Percentiles rank a stretch among this genome's conserved stretches.
These are phyloP conservation scores for Elgaria multicarinata DNA, from an alignment of 2,113 vertebrate genomes.

Conservation along the genomic window DNA sequence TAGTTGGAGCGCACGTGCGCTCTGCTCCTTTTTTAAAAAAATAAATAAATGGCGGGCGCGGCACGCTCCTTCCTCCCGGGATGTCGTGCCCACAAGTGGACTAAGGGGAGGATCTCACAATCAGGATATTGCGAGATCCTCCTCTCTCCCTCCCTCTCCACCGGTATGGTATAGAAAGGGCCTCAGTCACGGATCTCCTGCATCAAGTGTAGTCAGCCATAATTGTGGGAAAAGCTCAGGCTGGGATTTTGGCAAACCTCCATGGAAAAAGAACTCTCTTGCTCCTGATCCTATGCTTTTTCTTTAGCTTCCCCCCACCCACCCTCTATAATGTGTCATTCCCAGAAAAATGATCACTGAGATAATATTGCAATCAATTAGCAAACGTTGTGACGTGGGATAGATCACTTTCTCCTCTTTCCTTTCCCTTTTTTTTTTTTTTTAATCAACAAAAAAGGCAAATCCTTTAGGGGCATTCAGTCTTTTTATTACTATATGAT, in stretches of 20 bases:
- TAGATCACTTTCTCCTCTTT: not conserved
- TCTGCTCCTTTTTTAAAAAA: too few species aligned
- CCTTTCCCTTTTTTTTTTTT: not conserved
- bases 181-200: not conserved
- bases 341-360: not conserved
- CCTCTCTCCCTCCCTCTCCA: too few species aligned
- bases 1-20: too few species aligned
- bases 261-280: not conserved
- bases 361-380: constrained; percentile 48
- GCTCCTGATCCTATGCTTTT: not conserved
- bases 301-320: not conserved
- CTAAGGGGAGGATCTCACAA: too few species aligned
- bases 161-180: too few species aligned
- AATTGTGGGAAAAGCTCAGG: not conserved
- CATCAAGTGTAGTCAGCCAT: not conserved
- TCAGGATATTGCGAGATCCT: too few species aligned
- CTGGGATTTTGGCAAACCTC: not conserved
- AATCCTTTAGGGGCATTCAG: constrained; percentile 50
- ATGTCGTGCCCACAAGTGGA: too few species aligned
- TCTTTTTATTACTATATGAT: constrained; percentile 53
- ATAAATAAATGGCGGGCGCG: too few species aligned
- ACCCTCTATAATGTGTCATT: not conserved
- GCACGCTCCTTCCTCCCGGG: too few species aligned
- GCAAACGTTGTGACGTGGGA: constrained; percentile 37
- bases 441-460: not conserved